phyloP scores from a whole-genome alignment of 92 coral and sea anemone genomes.

The Scolanthus callimorphus region DNA sequence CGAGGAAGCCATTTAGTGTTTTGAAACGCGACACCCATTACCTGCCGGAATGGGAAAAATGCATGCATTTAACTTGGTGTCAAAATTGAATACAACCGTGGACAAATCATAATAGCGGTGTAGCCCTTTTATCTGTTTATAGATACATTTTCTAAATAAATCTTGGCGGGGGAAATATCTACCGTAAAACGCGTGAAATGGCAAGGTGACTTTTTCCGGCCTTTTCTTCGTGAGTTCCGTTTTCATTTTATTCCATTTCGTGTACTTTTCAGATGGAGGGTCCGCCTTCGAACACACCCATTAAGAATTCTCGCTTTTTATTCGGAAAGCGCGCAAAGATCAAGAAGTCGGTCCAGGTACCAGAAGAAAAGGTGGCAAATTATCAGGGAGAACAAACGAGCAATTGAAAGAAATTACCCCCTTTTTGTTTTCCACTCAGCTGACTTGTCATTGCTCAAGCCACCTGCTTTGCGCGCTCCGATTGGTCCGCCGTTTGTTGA shows the following conservation, averaged over 20 bases:
- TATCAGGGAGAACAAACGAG: conserved; percentile 10
- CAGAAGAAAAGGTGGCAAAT: neutral
- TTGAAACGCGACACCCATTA: conserved; percentile 13
- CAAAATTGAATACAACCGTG: too few relatives aligned
- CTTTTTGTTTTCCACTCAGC: conserved; percentile 12
- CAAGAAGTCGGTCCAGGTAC: conserved; percentile 18
- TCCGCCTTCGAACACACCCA: too few relatives aligned
- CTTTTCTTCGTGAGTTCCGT: too few relatives aligned
- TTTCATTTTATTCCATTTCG: too few relatives aligned
- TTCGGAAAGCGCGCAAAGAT: conserved; percentile 24
- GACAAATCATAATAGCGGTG: too few relatives aligned
- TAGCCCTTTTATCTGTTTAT: too few relatives aligned
- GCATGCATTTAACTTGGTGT: conserved; percentile 18
- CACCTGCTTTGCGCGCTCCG: conserved; percentile 61
- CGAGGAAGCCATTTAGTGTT: neutral
- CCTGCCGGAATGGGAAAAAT: conserved; percentile 20
- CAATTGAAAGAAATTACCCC: conserved; percentile 11
- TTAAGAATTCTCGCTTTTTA: neutral
- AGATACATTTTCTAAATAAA: too few relatives aligned
- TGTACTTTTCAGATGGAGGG: too few relatives aligned
- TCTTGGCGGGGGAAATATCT: too few relatives aligned
- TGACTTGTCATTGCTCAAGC: conserved; percentile 24
- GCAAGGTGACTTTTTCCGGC: too few relatives aligned
- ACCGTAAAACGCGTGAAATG: too few relatives aligned
- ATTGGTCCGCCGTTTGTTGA: conserved; percentile 65